Conservation (phyloP, 2,888 invertebrate genomes). For the Sepioteuthis lessoniana region DNA sequence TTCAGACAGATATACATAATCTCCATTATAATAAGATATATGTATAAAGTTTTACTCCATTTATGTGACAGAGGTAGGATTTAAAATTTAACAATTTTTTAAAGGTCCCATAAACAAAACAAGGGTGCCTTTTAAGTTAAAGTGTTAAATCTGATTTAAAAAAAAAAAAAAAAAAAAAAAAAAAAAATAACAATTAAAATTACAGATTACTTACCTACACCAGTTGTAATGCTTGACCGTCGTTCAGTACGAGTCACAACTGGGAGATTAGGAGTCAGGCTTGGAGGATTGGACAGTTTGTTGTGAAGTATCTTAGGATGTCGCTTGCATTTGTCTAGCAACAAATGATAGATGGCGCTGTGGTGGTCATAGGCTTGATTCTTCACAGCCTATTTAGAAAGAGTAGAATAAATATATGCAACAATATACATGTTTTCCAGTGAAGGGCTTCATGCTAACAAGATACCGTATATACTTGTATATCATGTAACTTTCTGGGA, state of each 20-base stretch:
- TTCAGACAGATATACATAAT: too few relatives aligned
- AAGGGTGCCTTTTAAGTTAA: too few relatives aligned
- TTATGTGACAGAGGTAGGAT: too few relatives aligned
- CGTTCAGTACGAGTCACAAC: conserved; percentile 75
- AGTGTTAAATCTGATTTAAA: too few relatives aligned
- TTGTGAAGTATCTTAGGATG: conserved; percentile 69
- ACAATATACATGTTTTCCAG: background rate
- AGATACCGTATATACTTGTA: too few relatives aligned
- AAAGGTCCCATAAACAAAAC: too few relatives aligned
- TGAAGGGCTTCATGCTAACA: too few relatives aligned
- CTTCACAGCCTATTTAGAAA: conserved; percentile 82
- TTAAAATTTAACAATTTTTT: too few relatives aligned
- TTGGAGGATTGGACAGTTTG: conserved; percentile 56
- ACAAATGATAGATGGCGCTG: conserved; percentile 92
- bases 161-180: conserved; percentile 47
- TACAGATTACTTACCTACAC: conserved; percentile 70
- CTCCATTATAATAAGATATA: too few relatives aligned
- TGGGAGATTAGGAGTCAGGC: conserved; percentile 63
- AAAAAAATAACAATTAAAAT: conserved; percentile 41
- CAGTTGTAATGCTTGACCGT: conserved; percentile 77
- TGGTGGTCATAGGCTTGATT: conserved; percentile 92
- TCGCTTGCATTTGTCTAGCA: conserved; percentile 81
- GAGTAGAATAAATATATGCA: background rate
- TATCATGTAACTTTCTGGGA: too few relatives aligned
- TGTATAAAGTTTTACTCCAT: too few relatives aligned